These are phyloP conservation scores for Danionella dracula DNA, from an alignment of 2,797 vertebrate genomes.

Conservation along the genomic window DNA sequence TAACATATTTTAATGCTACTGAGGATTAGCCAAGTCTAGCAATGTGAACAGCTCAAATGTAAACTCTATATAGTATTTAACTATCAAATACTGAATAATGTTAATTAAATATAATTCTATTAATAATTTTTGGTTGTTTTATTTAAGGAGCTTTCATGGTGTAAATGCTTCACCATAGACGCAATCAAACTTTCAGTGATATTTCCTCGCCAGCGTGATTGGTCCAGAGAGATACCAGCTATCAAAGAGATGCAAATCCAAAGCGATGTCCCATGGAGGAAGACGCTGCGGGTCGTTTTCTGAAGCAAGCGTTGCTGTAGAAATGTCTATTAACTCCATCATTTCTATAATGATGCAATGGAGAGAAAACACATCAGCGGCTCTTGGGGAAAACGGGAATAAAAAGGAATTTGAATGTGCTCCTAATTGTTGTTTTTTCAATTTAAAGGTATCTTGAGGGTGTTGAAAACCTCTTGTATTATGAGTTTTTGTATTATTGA, in stretches of 20 bases:
- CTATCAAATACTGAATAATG: no score
- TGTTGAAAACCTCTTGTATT: neutral
- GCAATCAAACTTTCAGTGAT: neutral
- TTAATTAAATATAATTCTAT: no score
- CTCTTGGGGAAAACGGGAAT: neutral
- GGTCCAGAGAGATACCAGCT: conserved; percentile 1
- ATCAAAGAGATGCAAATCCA: conserved; percentile 27
- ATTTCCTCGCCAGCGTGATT: neutral
- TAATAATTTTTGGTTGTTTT: neutral
- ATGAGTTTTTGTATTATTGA: conserved; percentile 15
- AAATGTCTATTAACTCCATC: conserved; percentile 24
- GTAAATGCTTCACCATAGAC: neutral
- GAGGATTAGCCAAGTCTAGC: no score
- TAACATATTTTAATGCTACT: no score
- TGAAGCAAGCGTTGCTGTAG: neutral
- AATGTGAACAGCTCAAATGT: no score
- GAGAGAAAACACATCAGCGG: conserved; percentile 6
- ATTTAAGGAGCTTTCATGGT: neutral
- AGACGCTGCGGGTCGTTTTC: conserved; percentile 12
- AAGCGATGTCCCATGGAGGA: neutral
- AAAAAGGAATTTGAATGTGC: neutral
- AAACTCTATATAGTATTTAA: no score
- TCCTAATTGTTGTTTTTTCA: neutral
- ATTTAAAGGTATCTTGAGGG: neutral
- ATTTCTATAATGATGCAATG: conserved; percentile 32